Conservation (phyloP, 2,888 invertebrate genomes). For the Eupeodes latifasciatus region DNA sequence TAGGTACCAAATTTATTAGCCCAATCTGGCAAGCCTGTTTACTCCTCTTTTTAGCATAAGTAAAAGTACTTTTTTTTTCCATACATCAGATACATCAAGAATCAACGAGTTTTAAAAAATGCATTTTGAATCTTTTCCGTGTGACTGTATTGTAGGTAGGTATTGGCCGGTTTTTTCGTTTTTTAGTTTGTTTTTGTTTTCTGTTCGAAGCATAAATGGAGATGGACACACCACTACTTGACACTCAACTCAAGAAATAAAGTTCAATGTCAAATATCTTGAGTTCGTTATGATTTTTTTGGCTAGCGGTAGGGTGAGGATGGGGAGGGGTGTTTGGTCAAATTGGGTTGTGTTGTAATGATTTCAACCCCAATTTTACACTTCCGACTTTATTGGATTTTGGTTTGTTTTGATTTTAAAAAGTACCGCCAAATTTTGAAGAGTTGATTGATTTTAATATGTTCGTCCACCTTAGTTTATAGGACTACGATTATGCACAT, state of each 20-base stretch:
- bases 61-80: not conserved
- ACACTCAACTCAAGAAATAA: not conserved
- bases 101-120: constrained; percentile 38
- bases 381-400: not conserved
- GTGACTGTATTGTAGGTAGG: not conserved
- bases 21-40: too few relatives aligned
- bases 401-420: constrained; percentile 36
- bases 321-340: too few relatives aligned
- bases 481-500: too few relatives aligned
- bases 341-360: not conserved
- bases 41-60: too few relatives aligned
- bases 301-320: too few relatives aligned
- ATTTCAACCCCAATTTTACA: not conserved
- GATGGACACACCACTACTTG: constrained; percentile 22
- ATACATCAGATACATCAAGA: not conserved
- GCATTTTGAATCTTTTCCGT: constrained; percentile 23
- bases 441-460: not conserved
- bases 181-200: not conserved
- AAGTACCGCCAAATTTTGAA: constrained; percentile 13
- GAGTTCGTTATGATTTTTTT: not conserved
- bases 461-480: too few relatives aligned
- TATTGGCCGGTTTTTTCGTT: constrained; percentile 30
- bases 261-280: constrained; percentile 67
- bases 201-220: constrained; percentile 25
- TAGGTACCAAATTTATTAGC: too few relatives aligned